Conservation (phyloP, 1,140 invertebrate species). For the Stegodyphus mimosarum region DNA sequence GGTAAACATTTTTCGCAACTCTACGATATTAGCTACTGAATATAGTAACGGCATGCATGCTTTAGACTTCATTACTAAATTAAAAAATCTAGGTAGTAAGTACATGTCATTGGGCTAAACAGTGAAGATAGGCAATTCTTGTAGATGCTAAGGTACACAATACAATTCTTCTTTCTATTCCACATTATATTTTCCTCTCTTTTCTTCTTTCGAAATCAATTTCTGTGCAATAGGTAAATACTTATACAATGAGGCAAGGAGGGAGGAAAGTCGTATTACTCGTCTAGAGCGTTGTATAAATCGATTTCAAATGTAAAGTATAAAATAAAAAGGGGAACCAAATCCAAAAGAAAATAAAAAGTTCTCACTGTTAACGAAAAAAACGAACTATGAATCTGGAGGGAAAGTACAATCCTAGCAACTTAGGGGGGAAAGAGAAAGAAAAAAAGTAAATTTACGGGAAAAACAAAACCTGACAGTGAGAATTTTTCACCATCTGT, state of each 20-base stretch:
- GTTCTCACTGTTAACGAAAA: slow-evolving; percentile 10
- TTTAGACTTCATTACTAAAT: no score
- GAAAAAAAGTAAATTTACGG: slow-evolving; percentile 5
- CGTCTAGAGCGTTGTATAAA: slow-evolving; percentile 41
- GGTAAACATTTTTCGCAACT: no score
- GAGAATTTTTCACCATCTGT: slow-evolving; percentile 59
- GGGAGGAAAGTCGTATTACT: slow-evolving; percentile 15
- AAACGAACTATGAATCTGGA: slow-evolving; percentile 35
- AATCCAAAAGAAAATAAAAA: slow-evolving; percentile 39
- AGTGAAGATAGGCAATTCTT: no score
- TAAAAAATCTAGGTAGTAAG: no score
- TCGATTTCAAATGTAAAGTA: slow-evolving; percentile 58
- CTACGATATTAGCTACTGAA: no score
- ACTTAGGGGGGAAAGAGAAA: neutral
- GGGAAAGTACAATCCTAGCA: neutral
- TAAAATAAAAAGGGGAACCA: slow-evolving; percentile 46
- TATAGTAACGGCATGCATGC: no score
- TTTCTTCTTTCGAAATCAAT: slow-evolving; percentile 11
- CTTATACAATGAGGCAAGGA: slow-evolving; percentile 27
- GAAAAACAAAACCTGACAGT: slow-evolving; percentile 42
- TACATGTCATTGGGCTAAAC: no score
- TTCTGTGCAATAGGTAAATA: slow-evolving; percentile 39
- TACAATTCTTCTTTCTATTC: neutral
- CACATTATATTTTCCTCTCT: neutral
- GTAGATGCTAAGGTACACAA: no score